Evolutionary conservation across 1,140 invertebrate species (phyloP).

Genomic region (Metopolophium dirhodum): DNA sequence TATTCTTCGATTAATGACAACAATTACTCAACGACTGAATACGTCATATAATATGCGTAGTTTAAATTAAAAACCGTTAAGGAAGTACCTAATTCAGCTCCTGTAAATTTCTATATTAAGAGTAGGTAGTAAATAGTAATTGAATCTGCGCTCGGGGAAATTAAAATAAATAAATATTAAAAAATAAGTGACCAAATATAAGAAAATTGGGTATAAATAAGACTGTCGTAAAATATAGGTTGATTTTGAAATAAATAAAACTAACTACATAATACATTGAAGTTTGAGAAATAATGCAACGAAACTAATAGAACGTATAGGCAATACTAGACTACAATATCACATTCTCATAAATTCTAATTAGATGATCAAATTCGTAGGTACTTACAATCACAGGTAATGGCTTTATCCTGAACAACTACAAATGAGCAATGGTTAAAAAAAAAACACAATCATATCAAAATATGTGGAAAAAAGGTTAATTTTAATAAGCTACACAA

Average conservation of each 20-base stretch:
- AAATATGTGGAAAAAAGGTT: not conserved
- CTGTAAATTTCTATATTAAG: not conserved
- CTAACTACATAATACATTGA: not conserved
- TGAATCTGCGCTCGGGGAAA: not conserved
- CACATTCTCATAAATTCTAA: not conserved
- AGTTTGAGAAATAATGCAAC: not conserved
- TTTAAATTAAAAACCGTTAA: not conserved
- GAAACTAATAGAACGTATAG: not conserved
- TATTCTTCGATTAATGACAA: not conserved
- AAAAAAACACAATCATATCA: slow-evolving; percentile 37
- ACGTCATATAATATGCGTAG: not conserved
- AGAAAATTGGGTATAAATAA: not conserved
- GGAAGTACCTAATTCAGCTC: not conserved
- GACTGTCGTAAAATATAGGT: not conserved
- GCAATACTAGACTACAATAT: not conserved
- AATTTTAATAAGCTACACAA: not conserved
- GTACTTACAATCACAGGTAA: slow-evolving; percentile 96
- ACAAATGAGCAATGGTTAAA: slow-evolving; percentile 63
- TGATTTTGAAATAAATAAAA: not conserved
- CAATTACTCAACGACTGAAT: not conserved
- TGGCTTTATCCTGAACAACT: slow-evolving; percentile 97
- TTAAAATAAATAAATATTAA: not conserved
- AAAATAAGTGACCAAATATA: not conserved
- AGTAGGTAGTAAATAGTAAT: not conserved
- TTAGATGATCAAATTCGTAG: slow-evolving; percentile 46